Conservation (phyloP, 2,888 invertebrate species). For the Drosophila kambysellisi region DNA sequence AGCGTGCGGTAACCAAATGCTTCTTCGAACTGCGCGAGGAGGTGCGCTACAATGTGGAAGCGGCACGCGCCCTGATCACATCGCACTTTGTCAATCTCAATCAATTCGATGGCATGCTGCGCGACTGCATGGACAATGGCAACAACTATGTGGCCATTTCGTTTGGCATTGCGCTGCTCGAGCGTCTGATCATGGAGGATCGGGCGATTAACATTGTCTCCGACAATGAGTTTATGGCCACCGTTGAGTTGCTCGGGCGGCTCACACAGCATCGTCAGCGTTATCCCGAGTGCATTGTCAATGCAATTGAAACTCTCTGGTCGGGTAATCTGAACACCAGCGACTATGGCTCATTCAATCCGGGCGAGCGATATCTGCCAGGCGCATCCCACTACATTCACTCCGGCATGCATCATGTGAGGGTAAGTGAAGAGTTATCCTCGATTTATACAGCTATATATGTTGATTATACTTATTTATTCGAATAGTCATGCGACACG, state of each 20-base stretch:
- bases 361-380: slow-evolving; percentile 90
- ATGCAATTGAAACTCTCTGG: slow-evolving; percentile 92
- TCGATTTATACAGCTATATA: neutral
- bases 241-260: slow-evolving; percentile 93
- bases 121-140: slow-evolving; percentile 94
- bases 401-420: slow-evolving; percentile 94
- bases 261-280: slow-evolving; percentile 91
- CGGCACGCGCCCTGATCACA: slow-evolving; percentile 94
- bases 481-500: slow-evolving; percentile 90
- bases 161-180: slow-evolving; percentile 96
- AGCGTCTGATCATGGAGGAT: slow-evolving; percentile 94
- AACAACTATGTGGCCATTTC: slow-evolving; percentile 92
- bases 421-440: slow-evolving; percentile 86
- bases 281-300: slow-evolving; percentile 93
- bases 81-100: slow-evolving; percentile 92
- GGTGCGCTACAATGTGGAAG: slow-evolving; percentile 95
- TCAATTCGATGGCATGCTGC: slow-evolving; percentile 93
- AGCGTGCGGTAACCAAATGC: slow-evolving; percentile 95
- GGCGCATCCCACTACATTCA: slow-evolving; percentile 96
- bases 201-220: slow-evolving; percentile 90
- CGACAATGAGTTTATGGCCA: slow-evolving; percentile 94
- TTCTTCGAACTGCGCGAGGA: slow-evolving; percentile 96
- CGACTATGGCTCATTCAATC: slow-evolving; percentile 78
- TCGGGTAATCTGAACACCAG: slow-evolving; percentile 86
- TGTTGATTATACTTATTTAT: slow-evolving; percentile 1